Percentiles rank a stretch among this genome's conserved stretches.
These are phyloP conservation scores for Lymantria monacha DNA, from an alignment of 2,888 invertebrate genomes.

Conservation along the genomic window DNA sequence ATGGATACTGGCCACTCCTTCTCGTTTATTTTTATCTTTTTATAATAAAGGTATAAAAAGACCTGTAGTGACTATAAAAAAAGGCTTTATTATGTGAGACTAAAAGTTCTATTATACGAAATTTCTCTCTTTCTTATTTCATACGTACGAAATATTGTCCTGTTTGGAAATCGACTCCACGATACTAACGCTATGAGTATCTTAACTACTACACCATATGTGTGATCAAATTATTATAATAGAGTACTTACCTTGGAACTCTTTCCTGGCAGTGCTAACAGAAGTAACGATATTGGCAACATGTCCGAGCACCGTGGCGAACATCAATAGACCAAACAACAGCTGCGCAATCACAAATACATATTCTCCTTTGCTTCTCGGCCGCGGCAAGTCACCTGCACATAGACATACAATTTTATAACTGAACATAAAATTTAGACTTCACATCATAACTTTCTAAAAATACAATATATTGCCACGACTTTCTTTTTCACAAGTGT, in stretches of 20 bases:
- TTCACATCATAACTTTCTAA: too few species aligned
- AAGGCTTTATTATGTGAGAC: too few species aligned
- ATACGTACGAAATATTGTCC: too few species aligned
- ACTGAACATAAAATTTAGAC: background rate
- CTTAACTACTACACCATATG: too few species aligned
- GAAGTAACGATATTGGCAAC: slow-evolving; percentile 99
- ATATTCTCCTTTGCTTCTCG: slow-evolving; percentile 96
- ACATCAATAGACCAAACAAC: slow-evolving; percentile 95
- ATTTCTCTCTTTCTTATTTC: too few species aligned
- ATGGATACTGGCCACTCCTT: background rate
- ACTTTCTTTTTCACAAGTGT: too few species aligned
- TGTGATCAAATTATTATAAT: background rate
- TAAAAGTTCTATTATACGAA: too few species aligned
- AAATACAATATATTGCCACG: too few species aligned
- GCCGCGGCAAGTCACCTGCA: slow-evolving; percentile 90
- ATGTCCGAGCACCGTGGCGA: slow-evolving; percentile 97
- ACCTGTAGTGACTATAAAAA: too few species aligned
- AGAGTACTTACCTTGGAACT: slow-evolving; percentile 93
- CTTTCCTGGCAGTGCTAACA: slow-evolving; percentile 97
- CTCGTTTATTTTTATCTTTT: background rate
- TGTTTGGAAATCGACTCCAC: too few species aligned
- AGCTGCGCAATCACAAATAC: slow-evolving; percentile 97
- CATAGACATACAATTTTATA: background rate
- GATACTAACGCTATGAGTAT: too few species aligned
- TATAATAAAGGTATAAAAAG: background rate